These are phyloP conservation scores for Bugulina stolonifera DNA, from an alignment of 2,888 invertebrate genomes.

Conservation along the genomic window DNA sequence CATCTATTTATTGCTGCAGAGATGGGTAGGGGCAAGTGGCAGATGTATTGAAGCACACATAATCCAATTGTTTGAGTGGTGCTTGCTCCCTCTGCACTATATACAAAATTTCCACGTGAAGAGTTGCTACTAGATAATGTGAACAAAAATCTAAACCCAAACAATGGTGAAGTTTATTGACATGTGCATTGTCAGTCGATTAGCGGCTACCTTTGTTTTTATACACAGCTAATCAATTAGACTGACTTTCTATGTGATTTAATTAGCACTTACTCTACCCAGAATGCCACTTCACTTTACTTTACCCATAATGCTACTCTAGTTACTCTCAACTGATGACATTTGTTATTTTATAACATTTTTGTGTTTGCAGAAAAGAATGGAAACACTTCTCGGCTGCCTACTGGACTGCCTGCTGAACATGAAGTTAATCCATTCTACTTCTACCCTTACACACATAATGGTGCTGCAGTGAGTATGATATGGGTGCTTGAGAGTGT, in stretches of 20 bases:
- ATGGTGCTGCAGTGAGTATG: conserved; percentile 24
- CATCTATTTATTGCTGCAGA: no score
- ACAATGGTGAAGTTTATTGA: conserved; percentile 6
- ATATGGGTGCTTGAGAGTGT: no score
- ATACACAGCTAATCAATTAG: conserved; percentile 11
- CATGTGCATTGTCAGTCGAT: conserved; percentile 1
- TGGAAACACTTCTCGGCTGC: conserved; percentile 8
- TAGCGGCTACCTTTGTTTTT: not conserved
- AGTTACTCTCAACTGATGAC: not conserved
- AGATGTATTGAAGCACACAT: not conserved
- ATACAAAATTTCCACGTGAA: not conserved
- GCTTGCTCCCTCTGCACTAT: not conserved
- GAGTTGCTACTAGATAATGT: not conserved
- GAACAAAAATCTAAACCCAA: not conserved
- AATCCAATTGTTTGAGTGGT: not conserved
- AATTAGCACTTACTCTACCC: conserved; percentile 1
- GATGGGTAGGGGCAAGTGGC: no score
- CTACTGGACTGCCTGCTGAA: conserved; percentile 7
- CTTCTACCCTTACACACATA: conserved; percentile 23
- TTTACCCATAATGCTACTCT: not conserved
- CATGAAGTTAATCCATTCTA: conserved; percentile 19
- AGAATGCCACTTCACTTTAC: conserved; percentile 7
- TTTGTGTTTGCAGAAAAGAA: conserved; percentile 19
- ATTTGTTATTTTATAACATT: not conserved
- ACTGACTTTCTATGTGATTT: conserved; percentile 25